Conservation (phyloP, 2,888 invertebrate species). For the Xestia ashworthii region DNA sequence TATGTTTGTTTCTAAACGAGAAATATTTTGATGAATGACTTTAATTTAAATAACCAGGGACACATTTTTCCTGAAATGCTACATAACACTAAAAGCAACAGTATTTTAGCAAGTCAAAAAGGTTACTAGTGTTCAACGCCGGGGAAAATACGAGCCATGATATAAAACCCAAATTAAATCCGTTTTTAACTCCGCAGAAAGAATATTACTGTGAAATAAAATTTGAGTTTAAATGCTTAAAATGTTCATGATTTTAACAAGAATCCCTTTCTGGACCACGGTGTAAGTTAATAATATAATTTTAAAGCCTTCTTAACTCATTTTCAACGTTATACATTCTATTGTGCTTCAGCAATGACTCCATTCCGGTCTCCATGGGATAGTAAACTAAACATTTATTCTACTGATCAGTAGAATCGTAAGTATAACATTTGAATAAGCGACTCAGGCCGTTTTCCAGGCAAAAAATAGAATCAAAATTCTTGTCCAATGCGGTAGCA, state of each 20-base stretch:
- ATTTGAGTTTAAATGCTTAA: conserved; percentile 12
- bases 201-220: conserved; percentile 32
- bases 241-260: conserved; percentile 14
- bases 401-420: background rate
- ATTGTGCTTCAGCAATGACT: background rate
- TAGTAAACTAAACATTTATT: background rate
- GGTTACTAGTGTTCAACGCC: conserved; percentile 28
- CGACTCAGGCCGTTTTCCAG: too few species aligned
- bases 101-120: conserved; percentile 35
- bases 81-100: conserved; percentile 10
- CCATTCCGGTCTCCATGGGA: background rate
- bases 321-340: too few species aligned
- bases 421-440: background rate
- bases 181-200: conserved; percentile 39
- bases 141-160: conserved; percentile 37
- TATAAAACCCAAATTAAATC: conserved; percentile 52
- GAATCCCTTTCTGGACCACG: background rate
- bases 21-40: conserved; percentile 3
- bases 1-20: background rate
- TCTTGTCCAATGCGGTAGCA: background rate
- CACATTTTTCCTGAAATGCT: conserved; percentile 3
- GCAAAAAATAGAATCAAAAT: background rate
- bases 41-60: background rate
- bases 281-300: background rate
- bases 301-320: background rate